These are phyloP conservation scores for Chionis minor DNA, from an alignment of 2,113 vertebrate species.

Conservation along the genomic window DNA sequence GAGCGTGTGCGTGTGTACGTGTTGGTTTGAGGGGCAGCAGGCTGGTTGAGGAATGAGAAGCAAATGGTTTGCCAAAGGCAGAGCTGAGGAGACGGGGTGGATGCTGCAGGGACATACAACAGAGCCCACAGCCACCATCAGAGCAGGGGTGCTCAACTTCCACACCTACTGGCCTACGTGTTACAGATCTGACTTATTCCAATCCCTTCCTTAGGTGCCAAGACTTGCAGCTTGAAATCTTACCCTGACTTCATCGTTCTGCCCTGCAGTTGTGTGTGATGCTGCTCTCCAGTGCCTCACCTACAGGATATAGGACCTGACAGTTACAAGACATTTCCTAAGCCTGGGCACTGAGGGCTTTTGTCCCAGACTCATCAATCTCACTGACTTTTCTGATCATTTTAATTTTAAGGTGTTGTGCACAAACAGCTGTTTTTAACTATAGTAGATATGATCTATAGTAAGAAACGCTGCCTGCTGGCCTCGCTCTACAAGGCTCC, in stretches of 20 bases:
- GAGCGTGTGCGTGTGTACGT: fast-evolving
- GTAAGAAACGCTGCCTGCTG: background rate
- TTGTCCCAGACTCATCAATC: background rate
- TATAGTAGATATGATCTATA: background rate
- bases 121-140: background rate
- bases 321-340: background rate
- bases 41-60: background rate
- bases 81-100: background rate
- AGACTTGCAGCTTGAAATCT: background rate
- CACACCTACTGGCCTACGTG: fast-evolving
- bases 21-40: background rate
- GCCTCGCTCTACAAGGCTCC: background rate
- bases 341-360: background rate
- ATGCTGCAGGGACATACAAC: background rate
- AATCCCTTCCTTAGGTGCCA: background rate
- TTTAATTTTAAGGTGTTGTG: background rate
- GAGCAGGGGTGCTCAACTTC: background rate
- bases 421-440: background rate
- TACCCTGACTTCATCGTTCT: background rate
- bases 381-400: background rate
- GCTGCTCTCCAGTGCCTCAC: background rate
- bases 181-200: background rate
- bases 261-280: background rate
- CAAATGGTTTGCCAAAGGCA: background rate
- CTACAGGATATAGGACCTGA: background rate